Conservation (phyloP, 37 sponge, comb jelly and placozoan species). For the Spongia lamella region DNA sequence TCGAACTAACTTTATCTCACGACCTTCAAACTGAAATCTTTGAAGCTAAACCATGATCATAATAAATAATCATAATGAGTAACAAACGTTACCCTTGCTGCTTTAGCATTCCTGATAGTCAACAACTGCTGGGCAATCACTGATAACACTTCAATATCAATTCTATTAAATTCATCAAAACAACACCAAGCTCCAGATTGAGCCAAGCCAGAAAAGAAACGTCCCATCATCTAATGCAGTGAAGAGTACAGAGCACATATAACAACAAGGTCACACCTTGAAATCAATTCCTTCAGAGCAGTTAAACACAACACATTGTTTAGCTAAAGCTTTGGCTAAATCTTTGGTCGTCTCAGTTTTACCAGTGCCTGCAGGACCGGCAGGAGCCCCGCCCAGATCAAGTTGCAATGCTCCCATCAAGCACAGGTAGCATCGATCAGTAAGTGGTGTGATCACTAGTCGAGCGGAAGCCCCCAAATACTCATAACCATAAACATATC, state of each 20-base stretch:
- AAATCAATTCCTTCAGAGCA: conserved; percentile 97
- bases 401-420: conserved; percentile 98
- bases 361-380: conserved; percentile 99
- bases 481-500: conserved; percentile 93
- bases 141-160: conserved; percentile 98
- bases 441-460: conserved; percentile 97
- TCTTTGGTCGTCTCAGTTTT: conserved; percentile 98
- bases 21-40: conserved; percentile 95
- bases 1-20: conserved; percentile 90
- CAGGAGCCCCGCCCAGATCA: conserved; percentile 97
- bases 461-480: conserved; percentile 95
- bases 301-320: conserved; percentile 99
- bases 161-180: conserved; percentile 98
- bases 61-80: too few species aligned
- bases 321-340: conserved; percentile 93
- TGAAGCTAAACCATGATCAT: conserved; percentile 14
- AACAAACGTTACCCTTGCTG: conserved; percentile 38
- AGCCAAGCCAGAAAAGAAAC: conserved; percentile 99
- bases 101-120: conserved; percentile 94
- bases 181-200: conserved; percentile 99
- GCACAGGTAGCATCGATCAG: conserved; percentile 97
- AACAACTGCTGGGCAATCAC: conserved; percentile 98
- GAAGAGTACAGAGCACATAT: background rate
- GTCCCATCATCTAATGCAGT: conserved; percentile 90
- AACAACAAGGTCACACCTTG: conserved; percentile 42